phyloP scores from a whole-genome alignment of 2,797 vertebrate genomes.

The Spheniscus humboldti region DNA sequence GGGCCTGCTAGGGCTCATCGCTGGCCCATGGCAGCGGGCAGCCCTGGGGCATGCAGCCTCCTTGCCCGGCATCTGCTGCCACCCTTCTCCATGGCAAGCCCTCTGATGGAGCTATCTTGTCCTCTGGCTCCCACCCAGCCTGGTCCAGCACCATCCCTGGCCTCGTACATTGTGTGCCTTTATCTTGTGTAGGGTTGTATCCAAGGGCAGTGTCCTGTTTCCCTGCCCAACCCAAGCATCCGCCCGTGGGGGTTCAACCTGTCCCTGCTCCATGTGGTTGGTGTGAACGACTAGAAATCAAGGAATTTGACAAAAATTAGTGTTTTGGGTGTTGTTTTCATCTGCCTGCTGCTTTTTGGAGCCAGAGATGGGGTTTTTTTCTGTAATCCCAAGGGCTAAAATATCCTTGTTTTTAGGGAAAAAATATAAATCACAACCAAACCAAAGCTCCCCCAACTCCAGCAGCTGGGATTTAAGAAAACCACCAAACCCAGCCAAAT shows the following conservation, averaged over 20 bases:
- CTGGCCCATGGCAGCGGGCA: neutral
- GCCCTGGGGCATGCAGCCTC: neutral
- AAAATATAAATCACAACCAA: neutral
- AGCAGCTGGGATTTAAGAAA: neutral
- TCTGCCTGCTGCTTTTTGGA: neutral
- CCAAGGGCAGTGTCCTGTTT: neutral
- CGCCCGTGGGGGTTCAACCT: neutral
- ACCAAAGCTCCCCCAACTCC: neutral
- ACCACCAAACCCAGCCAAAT: neutral
- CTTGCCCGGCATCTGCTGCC: neutral
- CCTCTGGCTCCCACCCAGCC: neutral
- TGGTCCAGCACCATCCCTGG: neutral
- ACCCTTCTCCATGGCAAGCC: neutral
- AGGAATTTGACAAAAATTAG: neutral
- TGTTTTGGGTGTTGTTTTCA: neutral
- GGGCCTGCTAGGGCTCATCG: neutral
- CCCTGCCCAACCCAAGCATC: neutral
- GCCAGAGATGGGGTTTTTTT: rapidly evolving
- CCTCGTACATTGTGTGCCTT: rapidly evolving
- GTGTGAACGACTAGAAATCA: neutral
- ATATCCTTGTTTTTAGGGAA: neutral
- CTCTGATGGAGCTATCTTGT: neutral
- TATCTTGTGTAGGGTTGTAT: neutral
- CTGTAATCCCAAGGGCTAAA: neutral
- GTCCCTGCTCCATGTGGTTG: rapidly evolving